phyloP scores from a whole-genome alignment of 2,888 invertebrate species.

The Himalopsyche anomala region DNA sequence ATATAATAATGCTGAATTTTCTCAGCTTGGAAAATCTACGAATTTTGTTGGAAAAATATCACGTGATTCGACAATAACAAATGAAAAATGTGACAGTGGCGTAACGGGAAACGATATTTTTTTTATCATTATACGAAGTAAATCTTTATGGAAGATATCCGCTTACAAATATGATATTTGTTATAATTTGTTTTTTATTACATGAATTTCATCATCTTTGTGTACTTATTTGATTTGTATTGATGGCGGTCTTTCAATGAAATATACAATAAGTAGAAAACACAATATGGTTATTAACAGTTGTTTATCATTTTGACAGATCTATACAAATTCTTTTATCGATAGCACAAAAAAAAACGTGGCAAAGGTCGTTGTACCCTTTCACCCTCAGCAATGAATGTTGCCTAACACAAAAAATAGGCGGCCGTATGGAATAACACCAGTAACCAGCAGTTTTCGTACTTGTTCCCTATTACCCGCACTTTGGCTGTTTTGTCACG shows the following conservation, averaged over 20 bases:
- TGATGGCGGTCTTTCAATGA: too few species aligned
- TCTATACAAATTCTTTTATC: background rate
- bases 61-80: slow-evolving; percentile 30
- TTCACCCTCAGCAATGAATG: slow-evolving; percentile 1
- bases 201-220: too few species aligned
- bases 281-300: too few species aligned
- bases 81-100: slow-evolving; percentile 41
- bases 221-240: too few species aligned
- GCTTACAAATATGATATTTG: too few species aligned
- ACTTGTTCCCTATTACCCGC: slow-evolving; percentile 20
- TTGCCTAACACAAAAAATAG: slow-evolving; percentile 42
- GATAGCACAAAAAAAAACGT: slow-evolving; percentile 2
- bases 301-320: too few species aligned
- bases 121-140: too few species aligned
- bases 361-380: slow-evolving; percentile 29
- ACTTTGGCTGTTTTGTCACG: slow-evolving; percentile 26
- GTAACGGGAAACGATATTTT: background rate
- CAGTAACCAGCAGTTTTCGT: slow-evolving; percentile 11
- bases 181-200: too few species aligned
- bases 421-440: slow-evolving; percentile 22
- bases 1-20: slow-evolving; percentile 29
- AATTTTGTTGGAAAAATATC: slow-evolving; percentile 4
- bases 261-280: too few species aligned
- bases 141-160: too few species aligned
- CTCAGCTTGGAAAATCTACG: background rate